phyloP scores from a whole-genome alignment of 1,140 invertebrate genomes.

The Psix sp. region DNA sequence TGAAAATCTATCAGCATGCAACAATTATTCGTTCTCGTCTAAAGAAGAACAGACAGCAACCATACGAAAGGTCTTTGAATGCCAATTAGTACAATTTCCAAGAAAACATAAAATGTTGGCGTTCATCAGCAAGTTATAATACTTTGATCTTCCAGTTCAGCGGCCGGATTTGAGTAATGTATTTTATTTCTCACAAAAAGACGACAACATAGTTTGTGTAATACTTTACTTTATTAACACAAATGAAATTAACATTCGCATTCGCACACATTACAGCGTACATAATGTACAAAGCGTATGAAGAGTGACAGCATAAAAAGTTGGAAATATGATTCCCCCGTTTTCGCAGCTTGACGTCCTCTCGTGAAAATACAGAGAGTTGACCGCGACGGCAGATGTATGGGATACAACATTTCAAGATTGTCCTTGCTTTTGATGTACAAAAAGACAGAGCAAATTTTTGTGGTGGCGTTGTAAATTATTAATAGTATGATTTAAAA shows the following conservation, averaged over 20 bases:
- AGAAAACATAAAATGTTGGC: no score
- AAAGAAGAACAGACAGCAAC: no score
- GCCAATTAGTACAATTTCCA: no score
- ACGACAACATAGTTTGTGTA: slow-evolving; percentile 32
- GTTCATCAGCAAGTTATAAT: no score
- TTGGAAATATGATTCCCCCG: slow-evolving; percentile 48
- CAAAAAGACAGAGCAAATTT: slow-evolving; percentile 13
- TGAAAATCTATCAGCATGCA: no score
- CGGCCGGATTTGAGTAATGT: background rate
- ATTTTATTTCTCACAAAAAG: slow-evolving; percentile 11
- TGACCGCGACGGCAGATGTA: slow-evolving; percentile 40
- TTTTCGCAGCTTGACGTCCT: slow-evolving; percentile 50
- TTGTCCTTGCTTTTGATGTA: slow-evolving; percentile 21
- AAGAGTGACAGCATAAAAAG: slow-evolving; percentile 43
- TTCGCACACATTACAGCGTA: slow-evolving; percentile 25
- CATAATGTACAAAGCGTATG: slow-evolving; percentile 19
- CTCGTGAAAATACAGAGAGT: slow-evolving; percentile 39
- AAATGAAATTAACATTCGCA: slow-evolving; percentile 36
- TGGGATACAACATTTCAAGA: slow-evolving; percentile 42
- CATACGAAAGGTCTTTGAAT: no score
- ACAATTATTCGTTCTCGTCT: no score
- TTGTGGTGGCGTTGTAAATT: no score
- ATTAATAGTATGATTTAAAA: no score
- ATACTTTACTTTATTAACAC: slow-evolving; percentile 42
- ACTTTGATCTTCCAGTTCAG: no score